These are phyloP conservation scores for Silvanus unidentatus DNA, from an alignment of 2,888 invertebrate species.

Conservation along the genomic window DNA sequence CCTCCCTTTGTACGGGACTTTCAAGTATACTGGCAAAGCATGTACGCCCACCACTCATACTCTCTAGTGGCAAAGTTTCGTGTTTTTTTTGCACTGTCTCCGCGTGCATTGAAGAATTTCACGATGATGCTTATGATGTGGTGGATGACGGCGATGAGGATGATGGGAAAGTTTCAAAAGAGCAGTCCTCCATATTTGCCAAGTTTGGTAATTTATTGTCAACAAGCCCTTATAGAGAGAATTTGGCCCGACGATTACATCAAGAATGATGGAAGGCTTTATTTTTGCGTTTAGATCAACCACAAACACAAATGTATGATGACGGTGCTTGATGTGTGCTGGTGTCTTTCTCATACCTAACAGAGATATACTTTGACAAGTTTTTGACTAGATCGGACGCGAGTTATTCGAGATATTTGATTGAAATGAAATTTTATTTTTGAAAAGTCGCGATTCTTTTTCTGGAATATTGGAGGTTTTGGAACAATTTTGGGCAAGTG, in stretches of 20 bases:
- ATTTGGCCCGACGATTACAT: slow-evolving; percentile 24
- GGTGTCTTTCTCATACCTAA: no score
- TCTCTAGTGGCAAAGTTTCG: slow-evolving; percentile 17
- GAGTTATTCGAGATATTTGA: no score
- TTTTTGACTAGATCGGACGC: slow-evolving; percentile 28
- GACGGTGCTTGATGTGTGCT: slow-evolving; percentile 34
- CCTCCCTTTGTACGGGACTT: slow-evolving; percentile 16
- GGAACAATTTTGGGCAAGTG: no score
- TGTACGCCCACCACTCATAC: slow-evolving; percentile 27
- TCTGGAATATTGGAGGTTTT: no score
- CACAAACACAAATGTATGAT: slow-evolving; percentile 30
- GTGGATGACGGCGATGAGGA: slow-evolving; percentile 5
- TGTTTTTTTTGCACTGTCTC: slow-evolving; percentile 26
- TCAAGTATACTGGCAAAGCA: slow-evolving; percentile 7
- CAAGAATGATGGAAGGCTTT: slow-evolving; percentile 31
- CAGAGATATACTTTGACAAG: slow-evolving; percentile 30
- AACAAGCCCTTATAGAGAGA: slow-evolving; percentile 33
- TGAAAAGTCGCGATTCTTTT: no score
- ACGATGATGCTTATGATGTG: no score
- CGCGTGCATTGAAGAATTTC: no score
- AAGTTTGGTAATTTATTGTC: slow-evolving; percentile 30
- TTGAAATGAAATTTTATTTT: no score
- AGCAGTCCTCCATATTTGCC: slow-evolving; percentile 14
- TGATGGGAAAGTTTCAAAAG: slow-evolving; percentile 24
- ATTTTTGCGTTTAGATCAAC: slow-evolving; percentile 36